These are phyloP conservation scores for Mus spretus DNA, from an alignment of 2,797 vertebrate species.

Conservation along the genomic window DNA sequence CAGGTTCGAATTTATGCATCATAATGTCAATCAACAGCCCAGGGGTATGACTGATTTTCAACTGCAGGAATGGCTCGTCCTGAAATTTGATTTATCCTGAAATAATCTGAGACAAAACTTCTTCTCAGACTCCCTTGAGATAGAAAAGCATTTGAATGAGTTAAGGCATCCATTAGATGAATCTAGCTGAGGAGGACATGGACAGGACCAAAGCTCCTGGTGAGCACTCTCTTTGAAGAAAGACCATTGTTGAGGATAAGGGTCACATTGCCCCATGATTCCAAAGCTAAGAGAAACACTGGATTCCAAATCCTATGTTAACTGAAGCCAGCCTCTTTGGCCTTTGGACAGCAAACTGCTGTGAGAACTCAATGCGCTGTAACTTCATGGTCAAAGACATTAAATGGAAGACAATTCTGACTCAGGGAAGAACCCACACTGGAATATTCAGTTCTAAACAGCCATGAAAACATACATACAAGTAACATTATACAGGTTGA, in stretches of 20 bases:
- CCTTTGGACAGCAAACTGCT: constrained; percentile 69
- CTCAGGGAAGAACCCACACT: neutral
- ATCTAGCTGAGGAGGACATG: neutral
- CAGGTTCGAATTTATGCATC: constrained; percentile 49
- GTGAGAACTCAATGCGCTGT: constrained; percentile 8
- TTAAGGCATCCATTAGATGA: constrained; percentile 59
- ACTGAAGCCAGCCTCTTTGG: neutral
- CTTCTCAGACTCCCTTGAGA: constrained; percentile 60
- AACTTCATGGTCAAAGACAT: constrained; percentile 65
- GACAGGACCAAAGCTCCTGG: neutral
- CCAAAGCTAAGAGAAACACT: constrained; percentile 46
- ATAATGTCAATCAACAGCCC: neutral
- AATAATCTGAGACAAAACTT: constrained; percentile 67
- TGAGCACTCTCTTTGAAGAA: neutral
- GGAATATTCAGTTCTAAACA: neutral
- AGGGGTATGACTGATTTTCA: constrained; percentile 53
- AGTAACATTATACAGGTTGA: neutral
- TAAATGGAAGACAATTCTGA: constrained; percentile 30
- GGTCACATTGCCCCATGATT: neutral
- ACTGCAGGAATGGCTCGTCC: constrained; percentile 32
- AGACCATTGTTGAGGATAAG: neutral
- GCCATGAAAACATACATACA: neutral
- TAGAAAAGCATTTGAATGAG: constrained; percentile 67
- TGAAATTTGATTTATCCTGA: constrained; percentile 59
- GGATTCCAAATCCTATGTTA: neutral